phyloP scores from a whole-genome alignment of 2,113 vertebrate species.

The Myocastor coypus region DNA sequence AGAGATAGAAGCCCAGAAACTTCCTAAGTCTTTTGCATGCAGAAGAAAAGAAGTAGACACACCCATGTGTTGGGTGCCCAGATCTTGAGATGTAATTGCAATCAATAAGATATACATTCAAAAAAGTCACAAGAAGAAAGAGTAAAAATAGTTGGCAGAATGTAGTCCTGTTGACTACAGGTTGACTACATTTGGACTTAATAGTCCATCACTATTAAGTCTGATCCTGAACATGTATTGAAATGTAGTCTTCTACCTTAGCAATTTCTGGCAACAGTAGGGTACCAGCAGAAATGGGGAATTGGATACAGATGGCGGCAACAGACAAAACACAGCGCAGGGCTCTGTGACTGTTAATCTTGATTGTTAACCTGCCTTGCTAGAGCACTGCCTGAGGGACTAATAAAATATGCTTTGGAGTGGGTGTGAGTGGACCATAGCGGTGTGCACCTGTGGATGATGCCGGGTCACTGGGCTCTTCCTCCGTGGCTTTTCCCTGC shows the following conservation, averaged over 20 bases:
- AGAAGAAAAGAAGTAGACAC: not conserved
- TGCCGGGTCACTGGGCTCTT: not conserved
- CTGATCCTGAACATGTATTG: not conserved
- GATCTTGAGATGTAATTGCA: not conserved
- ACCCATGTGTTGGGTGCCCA: not conserved
- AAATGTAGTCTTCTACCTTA: not conserved
- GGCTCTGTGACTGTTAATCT: not conserved
- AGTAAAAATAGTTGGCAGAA: not conserved
- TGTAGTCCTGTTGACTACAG: no score
- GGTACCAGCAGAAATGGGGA: not conserved
- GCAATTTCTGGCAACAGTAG: not conserved
- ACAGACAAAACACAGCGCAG: not conserved
- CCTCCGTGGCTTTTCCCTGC: not conserved
- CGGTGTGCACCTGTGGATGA: not conserved
- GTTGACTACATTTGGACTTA: no score
- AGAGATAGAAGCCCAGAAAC: not conserved
- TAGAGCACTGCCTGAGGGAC: not conserved
- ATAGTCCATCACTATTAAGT: not conserved
- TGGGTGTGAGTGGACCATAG: not conserved
- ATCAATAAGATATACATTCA: not conserved
- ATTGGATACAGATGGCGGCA: not conserved
- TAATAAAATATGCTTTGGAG: not conserved
- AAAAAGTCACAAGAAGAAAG: not conserved
- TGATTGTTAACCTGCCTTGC: not conserved
- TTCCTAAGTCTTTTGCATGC: not conserved